Evolutionary conservation across 2,113 vertebrate genomes (phyloP).

Genomic region (Pristiophorus japonicus): DNA sequence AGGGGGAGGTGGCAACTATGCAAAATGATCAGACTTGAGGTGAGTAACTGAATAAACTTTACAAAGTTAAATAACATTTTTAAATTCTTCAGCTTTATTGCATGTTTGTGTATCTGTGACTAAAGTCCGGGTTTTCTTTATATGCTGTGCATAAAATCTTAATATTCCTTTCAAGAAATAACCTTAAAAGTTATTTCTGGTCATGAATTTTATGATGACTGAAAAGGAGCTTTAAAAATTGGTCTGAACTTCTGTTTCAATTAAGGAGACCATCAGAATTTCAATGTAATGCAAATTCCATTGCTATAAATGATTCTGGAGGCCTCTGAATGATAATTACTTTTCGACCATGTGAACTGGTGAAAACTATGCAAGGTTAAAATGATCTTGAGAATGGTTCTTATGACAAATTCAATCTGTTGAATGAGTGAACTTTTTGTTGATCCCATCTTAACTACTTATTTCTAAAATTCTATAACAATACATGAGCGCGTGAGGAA

Average conservation of each 20-base stretch:
- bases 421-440: constrained; percentile 1
- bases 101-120: neutral
- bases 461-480: neutral
- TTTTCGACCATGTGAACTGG: neutral
- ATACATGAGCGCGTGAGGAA: neutral
- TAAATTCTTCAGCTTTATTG: neutral
- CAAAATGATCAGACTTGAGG: neutral
- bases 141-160: neutral
- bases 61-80: neutral
- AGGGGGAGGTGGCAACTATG: neutral
- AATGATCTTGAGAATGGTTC: neutral
- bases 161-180: neutral
- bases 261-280: neutral
- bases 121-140: neutral
- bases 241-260: neutral
- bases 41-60: neutral
- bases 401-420: neutral
- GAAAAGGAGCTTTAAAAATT: neutral
- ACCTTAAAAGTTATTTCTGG: neutral
- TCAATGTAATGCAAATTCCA: constrained; percentile 1
- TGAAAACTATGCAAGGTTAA: constrained; percentile 30
- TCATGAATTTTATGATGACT: neutral
- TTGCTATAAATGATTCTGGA: constrained; percentile 15
- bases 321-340: constrained; percentile 19
- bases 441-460: neutral